phyloP scores from a whole-genome alignment of 2,888 invertebrate species.

The Tetanocera ferruginea region DNA sequence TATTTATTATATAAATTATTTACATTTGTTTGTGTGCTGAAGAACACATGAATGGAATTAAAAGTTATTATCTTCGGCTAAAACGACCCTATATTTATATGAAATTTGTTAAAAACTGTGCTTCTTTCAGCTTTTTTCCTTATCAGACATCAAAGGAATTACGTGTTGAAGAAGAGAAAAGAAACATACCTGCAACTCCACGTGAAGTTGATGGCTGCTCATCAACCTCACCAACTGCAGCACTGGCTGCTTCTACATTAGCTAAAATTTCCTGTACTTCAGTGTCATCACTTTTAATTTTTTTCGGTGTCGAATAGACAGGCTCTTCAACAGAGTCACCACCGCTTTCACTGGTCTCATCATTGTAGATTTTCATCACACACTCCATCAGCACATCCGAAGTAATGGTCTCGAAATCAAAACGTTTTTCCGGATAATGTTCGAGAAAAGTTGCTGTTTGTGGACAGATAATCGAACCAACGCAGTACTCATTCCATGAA shows the following conservation, averaged over 20 bases:
- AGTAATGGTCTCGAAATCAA: slow-evolving; percentile 72
- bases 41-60: too few species aligned
- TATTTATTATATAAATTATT: not conserved
- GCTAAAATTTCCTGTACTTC: slow-evolving; percentile 67
- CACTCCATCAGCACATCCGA: slow-evolving; percentile 74
- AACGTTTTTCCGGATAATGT: slow-evolving; percentile 70
- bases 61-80: too few species aligned
- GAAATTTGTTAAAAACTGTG: not conserved
- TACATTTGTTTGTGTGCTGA: too few species aligned
- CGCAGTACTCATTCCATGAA: slow-evolving; percentile 77
- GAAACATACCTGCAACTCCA: slow-evolving; percentile 46
- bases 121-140: not conserved
- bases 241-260: slow-evolving; percentile 57
- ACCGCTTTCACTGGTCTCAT: slow-evolving; percentile 49
- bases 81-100: not conserved
- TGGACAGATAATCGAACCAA: slow-evolving; percentile 74
- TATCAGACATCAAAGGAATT: too few species aligned
- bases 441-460: slow-evolving; percentile 74
- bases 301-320: slow-evolving; percentile 69
- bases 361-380: slow-evolving; percentile 69
- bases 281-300: slow-evolving; percentile 69
- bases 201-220: slow-evolving; percentile 56
- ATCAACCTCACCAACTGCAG: slow-evolving; percentile 36
- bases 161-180: not conserved
- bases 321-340: slow-evolving; percentile 34